phyloP scores from a whole-genome alignment of 2,888 invertebrate genomes.

The Muschampia staudingeri region DNA sequence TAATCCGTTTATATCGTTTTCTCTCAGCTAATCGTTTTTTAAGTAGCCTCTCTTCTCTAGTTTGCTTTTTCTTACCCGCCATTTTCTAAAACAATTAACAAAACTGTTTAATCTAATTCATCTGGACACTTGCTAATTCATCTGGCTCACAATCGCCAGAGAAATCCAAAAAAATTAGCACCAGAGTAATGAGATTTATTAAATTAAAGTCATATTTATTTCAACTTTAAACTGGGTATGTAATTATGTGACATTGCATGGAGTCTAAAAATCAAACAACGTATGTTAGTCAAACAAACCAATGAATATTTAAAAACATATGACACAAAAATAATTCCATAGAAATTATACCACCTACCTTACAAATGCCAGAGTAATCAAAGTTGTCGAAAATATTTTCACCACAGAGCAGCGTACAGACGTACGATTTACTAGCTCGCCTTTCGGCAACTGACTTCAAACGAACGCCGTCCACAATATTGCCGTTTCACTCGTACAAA shows the following conservation, averaged over 20 bases:
- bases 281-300: background rate
- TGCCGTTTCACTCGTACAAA: background rate
- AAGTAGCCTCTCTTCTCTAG: background rate
- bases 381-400: background rate
- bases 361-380: background rate
- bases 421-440: background rate
- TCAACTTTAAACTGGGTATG: background rate
- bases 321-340: background rate
- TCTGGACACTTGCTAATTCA: background rate
- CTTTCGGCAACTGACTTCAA: background rate
- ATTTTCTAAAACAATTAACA: conserved; percentile 4
- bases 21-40: conserved; percentile 1
- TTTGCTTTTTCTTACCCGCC: conserved; percentile 6
- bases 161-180: background rate
- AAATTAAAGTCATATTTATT: background rate
- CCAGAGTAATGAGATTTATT: background rate
- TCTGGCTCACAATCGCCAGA: background rate
- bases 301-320: background rate
- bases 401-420: background rate
- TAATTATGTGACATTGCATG: background rate
- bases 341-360: background rate
- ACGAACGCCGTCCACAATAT: background rate
- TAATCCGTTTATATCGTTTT: background rate
- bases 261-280: background rate
- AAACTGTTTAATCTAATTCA: background rate